Evolutionary conservation across 2,888 invertebrate species (phyloP), one percentile per base, ranked within the genome.

Genomic region (Strigamia transsilvanica): DNA sequence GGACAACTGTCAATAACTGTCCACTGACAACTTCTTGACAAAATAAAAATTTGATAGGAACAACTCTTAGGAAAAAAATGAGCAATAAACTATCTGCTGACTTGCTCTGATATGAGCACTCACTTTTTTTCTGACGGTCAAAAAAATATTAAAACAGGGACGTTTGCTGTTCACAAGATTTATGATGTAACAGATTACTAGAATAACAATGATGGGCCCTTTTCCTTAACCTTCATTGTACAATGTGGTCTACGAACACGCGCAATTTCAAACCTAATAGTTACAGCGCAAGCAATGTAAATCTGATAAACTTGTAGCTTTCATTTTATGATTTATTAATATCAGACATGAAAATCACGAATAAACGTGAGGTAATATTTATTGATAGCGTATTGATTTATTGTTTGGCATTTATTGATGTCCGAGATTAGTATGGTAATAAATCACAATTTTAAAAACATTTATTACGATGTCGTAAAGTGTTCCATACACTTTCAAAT

Each of bases 261-360:
- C n/a, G 51, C 51, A 51, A 51, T 51, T 51, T 51, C 6, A 51
- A 46, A 56, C 56, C 18, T 56, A 56, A 56, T 56, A 18, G 56
- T 56, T 56, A n/a, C 1, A 18, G 56, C n/a, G 7, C 18, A 56
- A 56, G n/a, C 18, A 56, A 56, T 56, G 18, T 56, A 18, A 56
- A 56, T 56, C 56, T 56, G 56, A 56, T 56, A 56, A 56, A 56
- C 56, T 18, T 56, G 56, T 56, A 56, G 56, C 56, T 56, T 56
- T 56, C 56, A 56, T 18, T n/a, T 18, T 18, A 9, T 56, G 56
- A 56, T 56, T 56, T 56, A 56, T 56, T 56, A 56, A 56, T 56
- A 56, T 56, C 56, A 56, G 56, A 56, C 56, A 56, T 56, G 56
- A 56, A 56, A 56, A 56, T 56, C 56, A 56, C 56, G 56, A 56